A percentile compares a stretch with the other conserved stretches of the same genome.
These are phyloP conservation scores for Eufriesea mexicana DNA, from an alignment of 1,140 invertebrate species.

Conservation along the genomic window DNA sequence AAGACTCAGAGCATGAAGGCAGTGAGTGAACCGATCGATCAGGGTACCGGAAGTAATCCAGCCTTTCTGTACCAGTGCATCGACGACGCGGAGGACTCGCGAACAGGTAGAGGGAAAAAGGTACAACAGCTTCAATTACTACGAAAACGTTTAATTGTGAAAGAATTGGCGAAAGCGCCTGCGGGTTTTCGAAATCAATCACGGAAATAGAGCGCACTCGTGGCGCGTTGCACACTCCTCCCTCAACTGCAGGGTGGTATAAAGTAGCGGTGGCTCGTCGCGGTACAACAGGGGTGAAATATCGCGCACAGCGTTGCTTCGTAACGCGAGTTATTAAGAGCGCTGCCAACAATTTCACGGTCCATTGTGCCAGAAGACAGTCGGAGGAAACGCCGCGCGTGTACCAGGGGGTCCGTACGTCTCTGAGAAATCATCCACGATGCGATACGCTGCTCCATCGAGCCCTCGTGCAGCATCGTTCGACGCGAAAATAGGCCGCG, in stretches of 20 bases:
- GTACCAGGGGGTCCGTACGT: constrained; percentile 22
- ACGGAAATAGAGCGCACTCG: not conserved
- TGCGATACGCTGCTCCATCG: constrained; percentile 37
- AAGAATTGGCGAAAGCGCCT: not conserved
- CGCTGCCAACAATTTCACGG: constrained; percentile 62
- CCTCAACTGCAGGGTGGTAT: not conserved
- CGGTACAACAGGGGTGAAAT: constrained; percentile 43
- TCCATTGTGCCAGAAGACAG: constrained; percentile 54
- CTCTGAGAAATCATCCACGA: constrained; percentile 43
- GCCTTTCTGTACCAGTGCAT: no score
- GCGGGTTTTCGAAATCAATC: not conserved
- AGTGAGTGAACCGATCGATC: no score
- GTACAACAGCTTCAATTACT: no score
- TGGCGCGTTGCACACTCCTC: not conserved
- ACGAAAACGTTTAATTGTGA: no score
- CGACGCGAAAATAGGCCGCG: constrained; percentile 57
- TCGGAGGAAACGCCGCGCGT: constrained; percentile 36
- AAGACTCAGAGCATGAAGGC: no score
- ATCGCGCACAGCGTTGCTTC: constrained; percentile 43
- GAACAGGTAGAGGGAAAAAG: no score
- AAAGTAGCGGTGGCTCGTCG: not conserved
- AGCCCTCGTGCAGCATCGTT: not conserved
- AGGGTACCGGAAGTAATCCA: no score
- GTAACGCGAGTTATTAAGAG: constrained; percentile 59
- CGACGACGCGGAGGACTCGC: no score